Base-by-base conservation (phyloP, 1,140 invertebrate genomes). In the Agrilus planipennis region DNA sequence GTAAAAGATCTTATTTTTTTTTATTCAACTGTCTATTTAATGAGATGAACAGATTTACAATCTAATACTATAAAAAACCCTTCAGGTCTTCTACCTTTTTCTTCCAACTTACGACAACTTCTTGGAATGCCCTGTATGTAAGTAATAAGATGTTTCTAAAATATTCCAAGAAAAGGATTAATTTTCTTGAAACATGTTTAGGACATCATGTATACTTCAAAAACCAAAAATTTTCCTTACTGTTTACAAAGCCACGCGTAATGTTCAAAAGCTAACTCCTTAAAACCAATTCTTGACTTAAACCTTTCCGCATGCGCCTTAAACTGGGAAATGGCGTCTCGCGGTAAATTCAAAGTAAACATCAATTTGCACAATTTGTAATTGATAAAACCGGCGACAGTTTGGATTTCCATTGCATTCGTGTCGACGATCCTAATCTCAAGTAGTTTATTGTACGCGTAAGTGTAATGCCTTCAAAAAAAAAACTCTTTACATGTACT, bases 171-270 rank as follows among this genome's bases (percentile, higher is more conserved):
- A n/a, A n/a, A n/a, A n/a, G n/a, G n/a, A n/a, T n/a, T n/a, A n/a
- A n/a, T n/a, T n/a, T n/a, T n/a, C n/a, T n/a, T n/a, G n/a, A n/a
- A n/a, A n/a, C n/a, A n/a, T n/a, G n/a, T n/a, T n/a, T n/a, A n/a
- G n/a, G n/a, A n/a, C n/a, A n/a, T n/a, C n/a, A n/a, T n/a, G n/a
- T n/a, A n/a, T n/a, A n/a, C n/a, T 25, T 25, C n/a, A 25, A 25
- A 25, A 25, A 25, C 23, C 6, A 25, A 6, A 7, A 6, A 25
- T n/a, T n/a, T 27, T 20, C 65, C 71, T 71, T 70, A 95, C 74
- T 97, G 93, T 70, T 84, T 85, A n/a, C 89, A 83, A 60, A 98
- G 76, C 92, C 93, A 98, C 3, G 89, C 89, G 69, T 88, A 78
- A 64, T 97, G 91, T 61, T 98, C 93, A 72, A 97, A 93, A 3